Conservation (phyloP, 2,888 invertebrate species). For the Anorthoa munda region DNA sequence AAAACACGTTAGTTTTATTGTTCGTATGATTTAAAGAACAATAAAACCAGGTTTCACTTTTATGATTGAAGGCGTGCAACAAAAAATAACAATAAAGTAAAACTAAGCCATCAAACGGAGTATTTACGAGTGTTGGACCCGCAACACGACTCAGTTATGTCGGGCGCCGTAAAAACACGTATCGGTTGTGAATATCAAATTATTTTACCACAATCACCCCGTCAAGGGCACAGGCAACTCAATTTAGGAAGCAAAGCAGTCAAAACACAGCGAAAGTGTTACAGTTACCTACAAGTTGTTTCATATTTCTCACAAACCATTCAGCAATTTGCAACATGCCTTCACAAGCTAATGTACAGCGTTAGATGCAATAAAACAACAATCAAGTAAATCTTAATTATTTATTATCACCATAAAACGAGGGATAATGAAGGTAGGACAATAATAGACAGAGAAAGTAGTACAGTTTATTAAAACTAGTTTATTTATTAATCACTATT, state of each 20-base stretch:
- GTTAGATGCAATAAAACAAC: constrained; percentile 86
- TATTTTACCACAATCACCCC: constrained; percentile 49
- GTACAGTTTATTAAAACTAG: constrained; percentile 78
- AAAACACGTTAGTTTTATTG: constrained; percentile 19
- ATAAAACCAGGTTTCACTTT: constrained; percentile 52
- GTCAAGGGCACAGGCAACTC: constrained; percentile 37
- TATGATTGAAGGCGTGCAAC: constrained; percentile 46
- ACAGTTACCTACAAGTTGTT: constrained; percentile 37
- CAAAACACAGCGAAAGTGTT: constrained; percentile 38
- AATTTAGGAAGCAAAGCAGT: constrained; percentile 14
- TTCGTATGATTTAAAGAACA: constrained; percentile 18
- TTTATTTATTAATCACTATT: constrained; percentile 68
- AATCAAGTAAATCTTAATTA: constrained; percentile 73
- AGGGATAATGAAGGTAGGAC: constrained; percentile 72
- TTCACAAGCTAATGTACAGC: constrained; percentile 76
- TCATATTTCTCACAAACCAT: constrained; percentile 53
- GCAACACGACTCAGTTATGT: constrained; percentile 52
- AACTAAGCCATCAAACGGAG: constrained; percentile 60
- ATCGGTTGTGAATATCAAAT: constrained; percentile 64
- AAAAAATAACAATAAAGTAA: constrained; percentile 51
- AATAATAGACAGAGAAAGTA: constrained; percentile 69
- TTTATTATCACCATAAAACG: constrained; percentile 81
- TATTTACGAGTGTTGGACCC: constrained; percentile 44
- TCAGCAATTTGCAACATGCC: constrained; percentile 64
- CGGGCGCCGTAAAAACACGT: constrained; percentile 47